Conservation (phyloP, 2,797 vertebrate species). For the Esox masquinongy region DNA sequence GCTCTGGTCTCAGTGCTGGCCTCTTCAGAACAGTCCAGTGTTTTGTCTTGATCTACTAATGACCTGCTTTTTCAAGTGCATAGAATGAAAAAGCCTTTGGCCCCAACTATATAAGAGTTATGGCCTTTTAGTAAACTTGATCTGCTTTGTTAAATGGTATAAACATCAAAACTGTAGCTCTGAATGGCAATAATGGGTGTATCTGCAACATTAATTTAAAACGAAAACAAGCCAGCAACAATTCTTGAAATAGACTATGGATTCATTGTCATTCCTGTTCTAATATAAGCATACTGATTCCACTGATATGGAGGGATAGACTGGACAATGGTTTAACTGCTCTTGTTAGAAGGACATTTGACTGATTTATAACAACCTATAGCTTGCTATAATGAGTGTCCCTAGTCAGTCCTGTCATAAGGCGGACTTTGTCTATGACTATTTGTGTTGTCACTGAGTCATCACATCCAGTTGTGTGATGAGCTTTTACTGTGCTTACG, state of each 20-base stretch:
- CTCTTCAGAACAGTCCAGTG: too few relatives aligned
- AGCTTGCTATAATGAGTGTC: not conserved
- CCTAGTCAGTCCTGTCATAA: not conserved
- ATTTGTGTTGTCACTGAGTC: conserved; percentile 50
- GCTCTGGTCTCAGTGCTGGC: too few relatives aligned
- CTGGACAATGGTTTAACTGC: not conserved
- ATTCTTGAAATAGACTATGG: not conserved
- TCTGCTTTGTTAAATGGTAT: not conserved
- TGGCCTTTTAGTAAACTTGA: too few relatives aligned
- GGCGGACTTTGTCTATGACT: conserved; percentile 49
- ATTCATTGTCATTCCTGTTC: not conserved
- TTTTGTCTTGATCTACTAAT: too few relatives aligned
- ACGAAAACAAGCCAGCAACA: not conserved
- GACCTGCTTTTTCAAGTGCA: too few relatives aligned
- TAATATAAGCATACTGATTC: not conserved
- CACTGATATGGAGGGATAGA: not conserved
- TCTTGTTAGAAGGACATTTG: not conserved
- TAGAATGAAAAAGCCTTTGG: too few relatives aligned
- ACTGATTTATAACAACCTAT: not conserved
- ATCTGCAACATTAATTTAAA: not conserved
- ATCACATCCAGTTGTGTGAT: conserved; percentile 9
- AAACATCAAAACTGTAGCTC: not conserved
- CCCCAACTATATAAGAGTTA: too few relatives aligned
- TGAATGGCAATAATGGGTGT: conserved; percentile 16
- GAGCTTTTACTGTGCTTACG: not conserved